Base-by-base conservation (phyloP, 2,888 invertebrate species). In the Drosophila subsilvestris region DNA sequence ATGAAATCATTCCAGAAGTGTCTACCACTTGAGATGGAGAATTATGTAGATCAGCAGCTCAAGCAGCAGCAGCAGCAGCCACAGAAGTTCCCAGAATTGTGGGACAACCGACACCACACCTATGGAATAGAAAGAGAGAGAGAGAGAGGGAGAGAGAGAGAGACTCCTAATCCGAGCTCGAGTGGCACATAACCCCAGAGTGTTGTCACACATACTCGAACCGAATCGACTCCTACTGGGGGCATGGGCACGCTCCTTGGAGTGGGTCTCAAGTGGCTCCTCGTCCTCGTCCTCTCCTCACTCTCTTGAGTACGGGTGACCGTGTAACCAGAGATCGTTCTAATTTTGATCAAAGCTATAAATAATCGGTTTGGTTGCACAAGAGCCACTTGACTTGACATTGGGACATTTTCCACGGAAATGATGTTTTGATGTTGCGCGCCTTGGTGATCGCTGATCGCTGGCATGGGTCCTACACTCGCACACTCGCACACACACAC, bases 271-370 rank as follows among this genome's bases (percentile, higher is more conserved):
- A 60, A 60, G 61, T 63, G 50, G 27, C 12, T 22, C 25, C 44
- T 43, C 17, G 8, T 25, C 1, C 25, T 27, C 18, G 22, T 51
- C 49, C 54, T 49, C 48, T 20, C 43, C 1, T 1, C 22, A 22
- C 12, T n/a, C 42, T n/a, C 43, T 74, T 45, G 62, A n/a, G n/a
- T n/a, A n/a, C 49, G 54, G 43, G 53, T 14, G n/a, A n/a, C n/a
- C 29, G 32, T 10, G 54, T 68, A 76, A 67, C 67, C 70, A 77
- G 76, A 72, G 63, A 71, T 72, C 63, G 78, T 68, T 74, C 83
- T 81, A 83, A 86, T 79, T 86, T 88, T 75, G 68, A 79, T 78
- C 79, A 70, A 76, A 76, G 65, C 73, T 80, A 79, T 89, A 86
- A 86, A 89, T 89, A 86, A 80, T 86, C 86, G 68, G 18, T 65